These are phyloP conservation scores for Globicephala melas DNA, from an alignment of 2,113 vertebrate species.

Conservation along the genomic window DNA sequence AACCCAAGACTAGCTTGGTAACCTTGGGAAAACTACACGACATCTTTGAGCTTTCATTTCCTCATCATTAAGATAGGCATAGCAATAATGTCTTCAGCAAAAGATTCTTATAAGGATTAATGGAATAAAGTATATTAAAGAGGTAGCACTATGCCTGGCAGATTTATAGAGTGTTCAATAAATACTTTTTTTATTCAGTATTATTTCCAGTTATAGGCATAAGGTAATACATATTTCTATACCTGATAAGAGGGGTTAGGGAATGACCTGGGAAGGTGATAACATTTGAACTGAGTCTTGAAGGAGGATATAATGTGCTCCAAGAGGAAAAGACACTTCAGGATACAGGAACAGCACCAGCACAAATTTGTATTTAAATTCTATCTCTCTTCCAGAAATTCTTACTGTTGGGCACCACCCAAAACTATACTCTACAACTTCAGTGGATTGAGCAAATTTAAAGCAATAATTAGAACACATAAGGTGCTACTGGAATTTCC, in stretches of 20 bases:
- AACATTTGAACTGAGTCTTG: neutral
- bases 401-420: neutral
- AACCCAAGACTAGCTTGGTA: neutral
- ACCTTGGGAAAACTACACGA: constrained; percentile 9
- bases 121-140: neutral
- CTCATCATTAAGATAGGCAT: neutral
- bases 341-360: neutral
- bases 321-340: neutral
- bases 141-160: neutral
- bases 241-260: neutral
- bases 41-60: neutral
- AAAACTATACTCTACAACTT: neutral
- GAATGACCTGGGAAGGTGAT: neutral
- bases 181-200: neutral
- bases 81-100: neutral
- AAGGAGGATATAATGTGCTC: neutral
- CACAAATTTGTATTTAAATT: neutral
- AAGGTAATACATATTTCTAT: neutral
- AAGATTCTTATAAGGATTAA: neutral
- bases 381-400: neutral
- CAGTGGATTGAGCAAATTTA: neutral
- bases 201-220: neutral
- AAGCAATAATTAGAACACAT: neutral
- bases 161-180: neutral
- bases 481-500: neutral